phyloP scores from a whole-genome alignment of 2,113 vertebrate genomes.

The Puma concolor region DNA sequence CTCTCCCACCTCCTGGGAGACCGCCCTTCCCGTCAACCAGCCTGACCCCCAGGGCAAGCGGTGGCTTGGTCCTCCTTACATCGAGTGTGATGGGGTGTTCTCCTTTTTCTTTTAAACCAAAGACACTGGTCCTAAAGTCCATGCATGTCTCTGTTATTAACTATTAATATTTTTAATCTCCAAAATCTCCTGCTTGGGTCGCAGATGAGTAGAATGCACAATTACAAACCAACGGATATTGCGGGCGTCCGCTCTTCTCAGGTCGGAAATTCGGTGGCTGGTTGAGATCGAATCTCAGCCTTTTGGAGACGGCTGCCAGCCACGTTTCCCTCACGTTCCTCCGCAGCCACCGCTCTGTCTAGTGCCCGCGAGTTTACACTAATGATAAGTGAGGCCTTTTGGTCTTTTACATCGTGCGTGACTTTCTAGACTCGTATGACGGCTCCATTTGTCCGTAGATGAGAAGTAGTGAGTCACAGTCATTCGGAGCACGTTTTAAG shows the following conservation, averaged over 20 bases:
- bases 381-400: neutral
- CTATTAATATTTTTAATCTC: neutral
- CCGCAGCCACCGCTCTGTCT: neutral
- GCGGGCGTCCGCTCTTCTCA: neutral
- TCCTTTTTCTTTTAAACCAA: neutral
- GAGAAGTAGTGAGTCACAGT: neutral
- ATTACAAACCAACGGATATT: accelerated
- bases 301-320: accelerated
- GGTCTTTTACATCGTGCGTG: neutral
- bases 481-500: neutral
- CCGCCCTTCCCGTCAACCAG: neutral
- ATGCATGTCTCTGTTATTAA: accelerated
- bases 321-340: accelerated
- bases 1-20: neutral
- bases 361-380: accelerated
- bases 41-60: accelerated
- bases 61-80: accelerated
- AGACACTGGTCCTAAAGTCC: neutral
- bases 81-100: accelerated
- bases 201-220: neutral
- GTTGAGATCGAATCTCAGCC: accelerated
- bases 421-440: neutral
- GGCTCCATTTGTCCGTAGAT: neutral
- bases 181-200: too few species aligned
- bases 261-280: accelerated